A percentile compares a stretch with the other conserved stretches of the same genome.
phyloP scores from a whole-genome alignment of 2,888 invertebrate species.

The Aphodius granarius region DNA sequence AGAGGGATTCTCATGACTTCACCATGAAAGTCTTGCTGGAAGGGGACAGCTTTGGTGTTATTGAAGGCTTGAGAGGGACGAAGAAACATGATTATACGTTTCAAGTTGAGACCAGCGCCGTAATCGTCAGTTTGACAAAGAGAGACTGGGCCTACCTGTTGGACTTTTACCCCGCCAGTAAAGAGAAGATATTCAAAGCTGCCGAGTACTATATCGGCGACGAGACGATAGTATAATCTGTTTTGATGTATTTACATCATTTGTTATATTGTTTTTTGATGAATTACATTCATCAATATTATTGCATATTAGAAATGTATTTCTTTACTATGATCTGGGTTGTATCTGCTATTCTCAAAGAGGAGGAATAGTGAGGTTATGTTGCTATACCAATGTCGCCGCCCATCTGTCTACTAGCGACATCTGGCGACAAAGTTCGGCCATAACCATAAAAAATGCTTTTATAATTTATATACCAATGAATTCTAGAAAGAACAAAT shows the following conservation, averaged over 20 bases:
- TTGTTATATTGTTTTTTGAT: no score
- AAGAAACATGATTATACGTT: conserved; percentile 29
- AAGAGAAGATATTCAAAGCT: conserved; percentile 16
- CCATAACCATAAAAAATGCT: no score
- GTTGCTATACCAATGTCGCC: no score
- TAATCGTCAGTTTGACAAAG: conserved; percentile 24
- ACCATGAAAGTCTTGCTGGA: conserved; percentile 8
- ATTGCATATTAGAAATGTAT: no score
- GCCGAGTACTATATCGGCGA: conserved; percentile 7
- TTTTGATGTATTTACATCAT: no score
- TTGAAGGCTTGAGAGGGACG: conserved; percentile 29
- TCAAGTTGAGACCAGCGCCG: conserved; percentile 21
- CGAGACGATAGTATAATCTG: no score
- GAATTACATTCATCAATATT: no score
- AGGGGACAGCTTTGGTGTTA: conserved; percentile 28
- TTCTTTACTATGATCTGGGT: no score
- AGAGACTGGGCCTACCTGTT: conserved; percentile 29
- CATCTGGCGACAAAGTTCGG: no score
- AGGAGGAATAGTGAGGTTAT: no score
- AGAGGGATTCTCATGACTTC: conserved; percentile 22
- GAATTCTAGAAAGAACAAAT: background rate
- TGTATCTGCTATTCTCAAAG: no score
- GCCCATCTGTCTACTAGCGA: no score
- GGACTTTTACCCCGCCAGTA: conserved; percentile 32
- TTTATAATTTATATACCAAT: background rate